phyloP scores from a whole-genome alignment of 1,140 invertebrate species.

The Drosophila lacertosa region DNA sequence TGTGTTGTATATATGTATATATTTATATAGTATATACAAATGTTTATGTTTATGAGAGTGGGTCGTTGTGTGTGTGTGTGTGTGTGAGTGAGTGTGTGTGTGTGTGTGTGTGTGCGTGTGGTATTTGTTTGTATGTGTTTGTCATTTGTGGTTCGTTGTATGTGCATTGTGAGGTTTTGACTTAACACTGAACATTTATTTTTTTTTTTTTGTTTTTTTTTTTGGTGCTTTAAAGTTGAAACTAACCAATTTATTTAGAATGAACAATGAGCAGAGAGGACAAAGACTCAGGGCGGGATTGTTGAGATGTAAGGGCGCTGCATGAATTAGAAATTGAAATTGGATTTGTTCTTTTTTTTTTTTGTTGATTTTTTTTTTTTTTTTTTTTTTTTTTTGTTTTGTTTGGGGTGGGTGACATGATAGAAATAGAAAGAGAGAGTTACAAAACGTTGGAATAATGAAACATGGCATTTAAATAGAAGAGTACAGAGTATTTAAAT shows the following conservation, averaged over 20 bases:
- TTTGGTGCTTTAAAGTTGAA: slow-evolving; percentile 50
- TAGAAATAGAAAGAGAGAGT: slow-evolving; percentile 38
- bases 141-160: slow-evolving; percentile 21
- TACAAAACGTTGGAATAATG: slow-evolving; percentile 55
- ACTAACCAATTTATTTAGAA: slow-evolving; percentile 65
- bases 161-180: slow-evolving; percentile 35
- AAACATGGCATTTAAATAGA: slow-evolving; percentile 51
- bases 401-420: slow-evolving; percentile 37
- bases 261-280: slow-evolving; percentile 57
- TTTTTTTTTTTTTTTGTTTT: slow-evolving; percentile 19
- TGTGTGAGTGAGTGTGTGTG: neutral
- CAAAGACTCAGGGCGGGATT: slow-evolving; percentile 28
- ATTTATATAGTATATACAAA: slow-evolving; percentile 1
- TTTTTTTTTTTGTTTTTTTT: no score
- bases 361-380: slow-evolving; percentile 12
- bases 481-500: slow-evolving; percentile 53
- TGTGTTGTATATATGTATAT: slow-evolving; percentile 41
- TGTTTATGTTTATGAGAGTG: slow-evolving; percentile 5
- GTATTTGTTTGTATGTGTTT: slow-evolving; percentile 13
- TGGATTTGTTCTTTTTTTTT: slow-evolving; percentile 22
- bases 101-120: slow-evolving; percentile 14
- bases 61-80: slow-evolving; percentile 32
- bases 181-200: slow-evolving; percentile 42
- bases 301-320: slow-evolving; percentile 46
- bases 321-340: slow-evolving; percentile 57